phyloP scores from a whole-genome alignment of 2,113 vertebrate species.

The Charina bottae region DNA sequence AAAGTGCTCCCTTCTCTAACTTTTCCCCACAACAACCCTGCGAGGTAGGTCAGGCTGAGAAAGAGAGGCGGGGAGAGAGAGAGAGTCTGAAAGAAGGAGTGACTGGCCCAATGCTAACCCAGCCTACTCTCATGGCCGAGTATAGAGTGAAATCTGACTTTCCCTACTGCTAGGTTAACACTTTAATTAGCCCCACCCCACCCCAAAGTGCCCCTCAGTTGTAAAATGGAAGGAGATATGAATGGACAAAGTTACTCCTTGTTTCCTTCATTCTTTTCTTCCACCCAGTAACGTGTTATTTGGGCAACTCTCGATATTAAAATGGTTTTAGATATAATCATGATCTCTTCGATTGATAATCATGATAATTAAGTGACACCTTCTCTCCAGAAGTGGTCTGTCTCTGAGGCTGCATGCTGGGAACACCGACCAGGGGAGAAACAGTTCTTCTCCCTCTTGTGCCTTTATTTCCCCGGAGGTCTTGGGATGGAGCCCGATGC shows the following conservation, averaged over 20 bases:
- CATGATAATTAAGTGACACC: background rate
- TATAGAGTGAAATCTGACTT: background rate
- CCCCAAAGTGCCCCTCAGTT: background rate
- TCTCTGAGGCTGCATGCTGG: background rate
- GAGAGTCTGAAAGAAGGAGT: background rate
- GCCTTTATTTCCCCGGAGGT: background rate
- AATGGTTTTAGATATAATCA: background rate
- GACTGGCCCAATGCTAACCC: background rate
- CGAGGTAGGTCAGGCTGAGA: background rate
- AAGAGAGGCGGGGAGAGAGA: background rate
- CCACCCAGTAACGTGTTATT: background rate
- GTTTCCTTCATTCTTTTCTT: background rate
- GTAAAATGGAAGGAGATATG: background rate
- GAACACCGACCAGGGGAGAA: background rate
- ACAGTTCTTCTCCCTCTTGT: background rate
- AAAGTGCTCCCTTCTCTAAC: background rate
- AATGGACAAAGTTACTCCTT: background rate
- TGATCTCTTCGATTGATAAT: too few species aligned
- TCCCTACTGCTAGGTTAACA: background rate
- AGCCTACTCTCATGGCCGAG: background rate
- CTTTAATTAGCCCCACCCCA: background rate
- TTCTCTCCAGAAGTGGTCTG: background rate
- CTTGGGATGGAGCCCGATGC: background rate
- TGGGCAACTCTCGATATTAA: background rate
- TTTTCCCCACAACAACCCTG: background rate